A percentile compares a stretch with the other conserved stretches of the same genome.
phyloP scores from a whole-genome alignment of 1,140 invertebrate species.

The Drosophila lini region DNA sequence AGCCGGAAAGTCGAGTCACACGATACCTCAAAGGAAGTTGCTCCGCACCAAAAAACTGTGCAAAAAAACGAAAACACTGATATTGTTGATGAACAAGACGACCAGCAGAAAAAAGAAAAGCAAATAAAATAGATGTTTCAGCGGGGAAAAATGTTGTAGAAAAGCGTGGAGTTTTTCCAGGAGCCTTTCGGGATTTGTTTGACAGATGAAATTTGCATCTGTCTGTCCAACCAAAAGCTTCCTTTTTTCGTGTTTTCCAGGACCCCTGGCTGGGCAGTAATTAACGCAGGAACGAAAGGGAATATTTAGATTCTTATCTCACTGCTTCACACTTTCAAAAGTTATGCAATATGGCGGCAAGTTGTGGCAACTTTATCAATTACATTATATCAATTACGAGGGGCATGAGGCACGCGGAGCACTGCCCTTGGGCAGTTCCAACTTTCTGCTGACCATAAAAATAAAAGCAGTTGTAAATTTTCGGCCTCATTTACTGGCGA shows the following conservation, averaged over 20 bases:
- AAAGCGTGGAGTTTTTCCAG: slow-evolving; percentile 20
- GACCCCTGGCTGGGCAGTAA: slow-evolving; percentile 16
- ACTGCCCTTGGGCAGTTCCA: slow-evolving; percentile 42
- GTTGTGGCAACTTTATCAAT: slow-evolving; percentile 61
- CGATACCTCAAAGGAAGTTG: slow-evolving; percentile 57
- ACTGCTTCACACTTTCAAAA: slow-evolving; percentile 36
- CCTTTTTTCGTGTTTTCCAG: not conserved
- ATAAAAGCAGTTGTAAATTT: slow-evolving; percentile 73
- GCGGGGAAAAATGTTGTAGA: slow-evolving; percentile 16
- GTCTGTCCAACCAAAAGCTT: slow-evolving; percentile 1
- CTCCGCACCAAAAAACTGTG: slow-evolving; percentile 1
- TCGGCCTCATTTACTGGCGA: slow-evolving; percentile 68
- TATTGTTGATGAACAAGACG: slow-evolving; percentile 31
- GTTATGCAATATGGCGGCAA: slow-evolving; percentile 43
- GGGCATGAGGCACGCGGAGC: not conserved
- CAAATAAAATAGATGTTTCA: slow-evolving; percentile 18
- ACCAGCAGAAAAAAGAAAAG: not conserved
- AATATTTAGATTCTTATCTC: slow-evolving; percentile 45
- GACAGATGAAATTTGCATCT: slow-evolving; percentile 35
- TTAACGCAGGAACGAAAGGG: slow-evolving; percentile 19
- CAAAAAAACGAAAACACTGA: slow-evolving; percentile 6
- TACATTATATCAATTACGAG: slow-evolving; percentile 76
- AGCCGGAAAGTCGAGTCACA: slow-evolving; percentile 49
- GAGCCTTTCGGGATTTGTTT: slow-evolving; percentile 31
- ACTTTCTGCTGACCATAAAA: slow-evolving; percentile 66